Base-by-base conservation (phyloP, 2,113 vertebrate species). In the Clarias macrocephalus region DNA sequence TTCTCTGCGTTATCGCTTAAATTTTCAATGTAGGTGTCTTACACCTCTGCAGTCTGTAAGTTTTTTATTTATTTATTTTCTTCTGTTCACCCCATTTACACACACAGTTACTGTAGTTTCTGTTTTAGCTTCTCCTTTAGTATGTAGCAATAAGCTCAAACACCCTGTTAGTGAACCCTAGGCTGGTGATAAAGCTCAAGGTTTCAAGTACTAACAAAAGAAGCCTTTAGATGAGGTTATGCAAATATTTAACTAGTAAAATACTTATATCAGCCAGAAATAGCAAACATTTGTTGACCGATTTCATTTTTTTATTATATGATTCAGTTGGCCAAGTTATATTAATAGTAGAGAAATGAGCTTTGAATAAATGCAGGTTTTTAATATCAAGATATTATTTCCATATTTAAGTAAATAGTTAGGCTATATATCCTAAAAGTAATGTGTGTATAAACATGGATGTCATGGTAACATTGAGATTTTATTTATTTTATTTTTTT, bases 1-100 rank as follows among this genome's bases (percentile, higher is more conserved):
- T 93, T 83, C 82, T 56, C 91, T 93, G 89, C 80, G 87, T 87
- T 48, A 48, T 73, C 30, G 30, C 48, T 95, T 91, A 93, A 93
- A 93, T 95, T 95, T 95, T 94, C 94, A 91, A 94, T 90, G 94
- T 90, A 91, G 88, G 93, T 94, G 93, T 95, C 94, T 95, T 94
- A 93, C 93, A 54, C 92, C 82, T 77, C 93, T 10, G 80, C 92
- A 89, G 94, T 94, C 93, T 92, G 94, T 95, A 95, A 95, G 93
- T 95, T 93, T 91, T 89, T 37, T 33, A 1, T 1, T 33, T 33
- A 1, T 37, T 37, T 37, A 37, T 37, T 37, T 37, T 88, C 30
- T 30, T 88, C 86, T 89, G 11, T 90, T 92, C 90, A 89, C 83
- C 85, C 85, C 84, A 65, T 91, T 85, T 84, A 89, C 83, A 89